A percentile compares a stretch with the other conserved stretches of the same genome.
Evolutionary conservation across 2,888 invertebrate species (phyloP).

Genomic region (Drosophila mimica): DNA sequence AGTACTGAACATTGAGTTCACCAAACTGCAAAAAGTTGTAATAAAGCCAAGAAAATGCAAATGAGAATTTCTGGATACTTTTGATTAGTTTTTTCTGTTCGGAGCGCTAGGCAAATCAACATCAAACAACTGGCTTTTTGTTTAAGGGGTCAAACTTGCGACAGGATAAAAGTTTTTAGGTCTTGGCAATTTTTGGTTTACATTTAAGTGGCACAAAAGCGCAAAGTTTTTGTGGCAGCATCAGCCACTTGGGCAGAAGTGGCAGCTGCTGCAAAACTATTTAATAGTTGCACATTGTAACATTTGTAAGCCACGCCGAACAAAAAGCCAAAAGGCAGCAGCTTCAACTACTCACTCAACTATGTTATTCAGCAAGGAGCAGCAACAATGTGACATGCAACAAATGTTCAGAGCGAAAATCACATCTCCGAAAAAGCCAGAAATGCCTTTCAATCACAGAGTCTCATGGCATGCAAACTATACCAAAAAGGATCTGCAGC

Average conservation of each 20-base stretch:
- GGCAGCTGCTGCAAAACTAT: slow-evolving; percentile 71
- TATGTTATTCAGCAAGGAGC: slow-evolving; percentile 52
- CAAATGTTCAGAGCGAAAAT: slow-evolving; percentile 60
- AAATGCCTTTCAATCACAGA: slow-evolving; percentile 70
- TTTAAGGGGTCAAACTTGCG: slow-evolving; percentile 12
- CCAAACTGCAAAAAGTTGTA: not conserved
- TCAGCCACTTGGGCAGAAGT: slow-evolving; percentile 60
- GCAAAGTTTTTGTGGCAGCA: slow-evolving; percentile 54
- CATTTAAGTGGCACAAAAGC: slow-evolving; percentile 66
- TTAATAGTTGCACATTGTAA: slow-evolving; percentile 76
- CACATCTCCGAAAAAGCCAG: slow-evolving; percentile 30
- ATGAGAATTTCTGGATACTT: slow-evolving; percentile 17
- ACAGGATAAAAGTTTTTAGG: slow-evolving; percentile 34
- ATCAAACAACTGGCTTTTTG: slow-evolving; percentile 30
- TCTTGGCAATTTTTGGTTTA: slow-evolving; percentile 32
- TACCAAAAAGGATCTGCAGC: slow-evolving; percentile 34
- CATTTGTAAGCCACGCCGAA: slow-evolving; percentile 64
- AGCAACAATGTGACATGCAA: slow-evolving; percentile 78
- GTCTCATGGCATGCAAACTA: slow-evolving; percentile 54
- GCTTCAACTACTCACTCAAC: slow-evolving; percentile 46
- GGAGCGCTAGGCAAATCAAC: slow-evolving; percentile 14
- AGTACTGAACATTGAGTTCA: not conserved
- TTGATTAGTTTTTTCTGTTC: slow-evolving; percentile 18
- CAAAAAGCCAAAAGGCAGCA: slow-evolving; percentile 57
- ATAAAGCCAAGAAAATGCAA: slow-evolving; percentile 1